Base-by-base conservation (phyloP, 2,797 vertebrate genomes). In the Chelmon rostratus region DNA sequence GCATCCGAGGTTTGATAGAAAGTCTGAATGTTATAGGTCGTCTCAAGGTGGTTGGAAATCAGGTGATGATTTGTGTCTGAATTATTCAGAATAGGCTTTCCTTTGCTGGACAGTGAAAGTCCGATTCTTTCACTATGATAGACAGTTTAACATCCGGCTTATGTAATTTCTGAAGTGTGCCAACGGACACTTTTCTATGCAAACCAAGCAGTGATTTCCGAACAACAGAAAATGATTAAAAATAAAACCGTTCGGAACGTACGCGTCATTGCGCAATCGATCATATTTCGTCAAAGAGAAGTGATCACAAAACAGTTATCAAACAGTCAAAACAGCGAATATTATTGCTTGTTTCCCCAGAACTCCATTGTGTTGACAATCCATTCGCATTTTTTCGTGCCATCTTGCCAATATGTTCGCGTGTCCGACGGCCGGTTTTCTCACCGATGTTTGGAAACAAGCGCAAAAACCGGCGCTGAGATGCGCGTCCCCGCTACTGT, bases 401-500 rank as follows among this genome's bases (percentile, higher is more conserved):
- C 91, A 88, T 92, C 83, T 93, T 86, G 89, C 54, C 73, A 61
- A 68, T 76, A 65, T 81, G 83, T 85, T 80, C 77, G 74, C 73
- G 49, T 52, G 18, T 62, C 9, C 85, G 79, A 86, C 83, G 76
- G 38, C 54, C 79, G 78, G 58, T 85, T 74, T 49, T 6, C 15
- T n/a, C 61, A 49, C 37, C 50, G 54, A 81, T 86, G 81, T 90
- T 90, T 84, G 58, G 86, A 91, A 86, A 87, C 72, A 59, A 78
- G 79, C 85, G 81, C 84, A 89, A 89, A 91, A 91, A 73, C 70
- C 82, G 74, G 81, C 83, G 52, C 62, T 68, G 91, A 86, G 80
- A 95, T 93, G 93, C 92, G 91, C 92, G 88, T 75, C 67, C 89
- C 87, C 92, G 90, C 89, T 94, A 95, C 95, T 95, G 95, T 95